Evolutionary conservation across 2,113 vertebrate species (phyloP), one percentile per base, ranked within the genome.

Genomic region (Zosterops hypoxanthus): DNA sequence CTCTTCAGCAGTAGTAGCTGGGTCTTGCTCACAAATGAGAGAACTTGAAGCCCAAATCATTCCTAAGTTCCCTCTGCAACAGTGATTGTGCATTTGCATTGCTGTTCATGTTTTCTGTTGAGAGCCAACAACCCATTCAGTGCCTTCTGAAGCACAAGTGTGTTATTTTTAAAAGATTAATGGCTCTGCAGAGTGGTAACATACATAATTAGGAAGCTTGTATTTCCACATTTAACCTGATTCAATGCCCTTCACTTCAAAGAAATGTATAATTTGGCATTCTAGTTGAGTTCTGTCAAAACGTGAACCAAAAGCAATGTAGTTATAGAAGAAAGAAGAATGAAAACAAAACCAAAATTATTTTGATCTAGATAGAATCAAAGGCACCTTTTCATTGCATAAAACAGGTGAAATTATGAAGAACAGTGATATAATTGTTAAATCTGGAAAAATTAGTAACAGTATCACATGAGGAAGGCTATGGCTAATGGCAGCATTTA

Each of bases 161-260:
- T 63, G 65, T 75, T 91, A 61, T 89, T 97, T 89, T 86, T 59
- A 36, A 82, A 91, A 90, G 69, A 88, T 86, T 69, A 61, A 80
- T 85, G 28, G 20, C 77, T 90, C 68, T 90, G 52, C 42, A 71
- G 34, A 92, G 26, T 84, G 64, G 36, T 25, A 66, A 42, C 55
- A 84, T 50, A 42, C 5, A 34, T 68, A 89, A 78, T 91, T 95
- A 86, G 75, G 83, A 69, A 49, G 25, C 11, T 47, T 66, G 3
- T 66, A 55, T 80, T 92, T 65, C 65, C 36, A 46, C 57, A 56
- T 84, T 85, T 87, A 90, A 86, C 61, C 60, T 39, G 53, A 86
- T 91, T 87, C 41, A 44, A 69, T 75, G 53, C 36, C 24, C 33
- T 70, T 17, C 25, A 5, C 25, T 42, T 89, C 23, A 73, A 89